These are phyloP conservation scores for Oryzias melastigma DNA, from an alignment of 2,113 vertebrate species.

Conservation along the genomic window DNA sequence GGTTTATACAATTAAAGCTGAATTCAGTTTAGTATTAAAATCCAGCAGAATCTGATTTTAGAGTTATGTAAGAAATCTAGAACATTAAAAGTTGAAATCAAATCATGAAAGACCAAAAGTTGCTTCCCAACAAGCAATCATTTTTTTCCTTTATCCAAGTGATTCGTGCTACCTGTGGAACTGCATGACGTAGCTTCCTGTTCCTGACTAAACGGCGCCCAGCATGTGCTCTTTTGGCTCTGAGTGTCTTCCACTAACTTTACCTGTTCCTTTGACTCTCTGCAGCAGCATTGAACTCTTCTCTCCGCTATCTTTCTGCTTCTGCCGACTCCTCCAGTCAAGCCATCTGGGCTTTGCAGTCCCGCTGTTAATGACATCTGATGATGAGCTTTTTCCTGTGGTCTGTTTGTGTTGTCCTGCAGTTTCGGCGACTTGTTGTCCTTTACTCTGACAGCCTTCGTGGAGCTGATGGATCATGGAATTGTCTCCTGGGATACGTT, in stretches of 20 bases:
- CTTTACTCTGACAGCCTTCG: slow-evolving; percentile 96
- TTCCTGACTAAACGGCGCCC: slow-evolving; percentile 42
- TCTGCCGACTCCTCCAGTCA: slow-evolving; percentile 40
- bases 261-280: slow-evolving; percentile 13
- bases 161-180: slow-evolving; percentile 56
- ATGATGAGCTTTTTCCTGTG: slow-evolving; percentile 59
- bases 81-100: too few relatives aligned
- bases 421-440: slow-evolving; percentile 98
- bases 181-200: slow-evolving; percentile 62
- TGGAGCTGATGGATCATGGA: slow-evolving; percentile 99
- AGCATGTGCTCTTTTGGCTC: slow-evolving; percentile 47
- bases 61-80: too few relatives aligned
- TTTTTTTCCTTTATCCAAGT: slow-evolving; percentile 43
- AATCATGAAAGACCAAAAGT: too few relatives aligned
- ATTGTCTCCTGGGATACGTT: slow-evolving; percentile 99
- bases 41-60: too few relatives aligned
- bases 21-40: too few relatives aligned
- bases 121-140: slow-evolving; percentile 10
- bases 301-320: slow-evolving; percentile 11
- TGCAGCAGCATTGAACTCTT: slow-evolving; percentile 33
- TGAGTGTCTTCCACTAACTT: slow-evolving; percentile 23
- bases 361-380: slow-evolving; percentile 22
- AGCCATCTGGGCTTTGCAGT: slow-evolving; percentile 49
- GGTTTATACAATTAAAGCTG: too few relatives aligned
- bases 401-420: slow-evolving; percentile 71